phyloP scores from a whole-genome alignment of 2,113 vertebrate species.

The Phodopus roborovskii region DNA sequence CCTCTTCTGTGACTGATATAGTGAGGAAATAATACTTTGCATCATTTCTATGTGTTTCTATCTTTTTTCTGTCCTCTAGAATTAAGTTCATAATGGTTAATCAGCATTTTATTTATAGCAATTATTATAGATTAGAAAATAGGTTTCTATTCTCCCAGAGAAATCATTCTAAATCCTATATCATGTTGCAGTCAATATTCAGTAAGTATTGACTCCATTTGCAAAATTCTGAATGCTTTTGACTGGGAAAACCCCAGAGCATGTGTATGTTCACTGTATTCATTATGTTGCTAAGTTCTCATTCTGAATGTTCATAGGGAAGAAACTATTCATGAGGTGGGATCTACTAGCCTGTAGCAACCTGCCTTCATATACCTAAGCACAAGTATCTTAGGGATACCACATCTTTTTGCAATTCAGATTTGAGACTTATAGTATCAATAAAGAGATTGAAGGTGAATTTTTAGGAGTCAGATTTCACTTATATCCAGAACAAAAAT shows the following conservation, averaged over 20 bases:
- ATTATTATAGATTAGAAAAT: constrained; percentile 47
- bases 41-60: background rate
- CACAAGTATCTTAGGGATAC: background rate
- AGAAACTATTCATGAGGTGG: background rate
- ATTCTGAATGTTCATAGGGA: background rate
- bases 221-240: constrained; percentile 11
- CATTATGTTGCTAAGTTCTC: background rate
- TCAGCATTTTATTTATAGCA: constrained; percentile 27
- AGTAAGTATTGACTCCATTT: constrained; percentile 30
- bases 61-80: constrained; percentile 1
- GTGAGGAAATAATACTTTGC: background rate
- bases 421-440: background rate
- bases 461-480: constrained; percentile 27
- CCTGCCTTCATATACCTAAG: background rate
- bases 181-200: constrained; percentile 17
- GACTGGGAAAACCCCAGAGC: background rate
- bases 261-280: background rate
- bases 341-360: background rate
- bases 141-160: constrained; percentile 7
- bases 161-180: constrained; percentile 6
- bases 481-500: constrained; percentile 29
- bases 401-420: background rate
- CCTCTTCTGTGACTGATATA: background rate
- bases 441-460: background rate
- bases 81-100: constrained; percentile 37